Evolutionary conservation across 1,140 invertebrate species (phyloP), one percentile per base, ranked within the genome.

Genomic region (Anoplolepis gracilipes): DNA sequence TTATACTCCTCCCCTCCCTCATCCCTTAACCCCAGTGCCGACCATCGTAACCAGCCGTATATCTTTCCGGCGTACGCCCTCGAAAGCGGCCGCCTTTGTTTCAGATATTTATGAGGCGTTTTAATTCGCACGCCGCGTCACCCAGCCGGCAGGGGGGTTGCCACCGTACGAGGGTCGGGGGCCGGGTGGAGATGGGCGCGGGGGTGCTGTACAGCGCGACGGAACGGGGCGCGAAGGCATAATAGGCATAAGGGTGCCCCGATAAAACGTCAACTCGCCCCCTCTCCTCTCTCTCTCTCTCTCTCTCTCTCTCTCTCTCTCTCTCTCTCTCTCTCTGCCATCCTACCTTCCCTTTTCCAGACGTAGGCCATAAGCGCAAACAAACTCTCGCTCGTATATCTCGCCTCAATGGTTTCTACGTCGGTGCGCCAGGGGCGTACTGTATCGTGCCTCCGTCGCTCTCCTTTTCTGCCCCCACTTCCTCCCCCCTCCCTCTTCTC

Each of bases 81-180:
- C 93, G 91, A 93, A 94, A 94, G 92, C 93, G 92, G 92, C 93
- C 91, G 94, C 94, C 94, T 94, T 95, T 95, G 94, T 95, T 95
- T 95, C 92, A 93, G 94, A 95, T 95, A 95, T 95, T 95, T 95
- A 94, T 95, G 94, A 95, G 94, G 92, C 94, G 94, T 94, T 94
- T 94, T 95, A 95, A 95, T 95, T 95, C 93, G 93, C 93, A 93
- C 93, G 84, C 92, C 89, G 87, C 92, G 93, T 94, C 93, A 93
- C 91, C 91, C 92, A 78, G 72, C 55, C 73, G 53, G 72, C 87
- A 49, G 61, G 33, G 55, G 62, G 86, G 82, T 55, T 88, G 72
- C 85, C 46, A 49, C 46, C 84, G 75, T 89, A 86, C 76, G 87
- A 67, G 57, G 11, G 75, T n/a, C n/a, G 59, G 39, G 57, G 11